Base-by-base conservation (phyloP, 2,113 vertebrate genomes). In the Morphnarchus princeps region DNA sequence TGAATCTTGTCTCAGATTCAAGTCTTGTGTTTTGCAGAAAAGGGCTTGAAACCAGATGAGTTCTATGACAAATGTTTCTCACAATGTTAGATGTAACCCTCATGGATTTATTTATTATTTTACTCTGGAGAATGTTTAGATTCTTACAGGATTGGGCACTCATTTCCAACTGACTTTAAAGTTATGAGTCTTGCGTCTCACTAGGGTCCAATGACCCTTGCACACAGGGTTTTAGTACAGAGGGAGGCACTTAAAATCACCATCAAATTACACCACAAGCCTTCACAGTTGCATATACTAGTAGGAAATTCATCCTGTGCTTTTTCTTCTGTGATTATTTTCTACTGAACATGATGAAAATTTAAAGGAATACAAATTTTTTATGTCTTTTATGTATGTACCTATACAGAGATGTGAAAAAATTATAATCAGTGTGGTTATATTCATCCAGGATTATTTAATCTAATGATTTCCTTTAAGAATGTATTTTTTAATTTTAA, bases 1-100 rank as follows among this genome's bases (percentile, higher is more conserved):
- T 55, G 50, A 87, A 81, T 79, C 69, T 91, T 58, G 32, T 55
- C 81, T 87, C 72, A 89, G 65, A 72, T 71, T 94, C 57, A 89
- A 82, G 77, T 32, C 47, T 73, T 79, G 38, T 49, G 66, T 93
- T 93, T 93, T 85, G 74, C 66, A 93, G 73, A 62, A 95, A 71
- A 88, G 57, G 36, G 26, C 62, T 89, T 93, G 91, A 84, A 94
- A 96, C 67, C 89, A 92, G 79, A 87, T 93, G 82, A 93, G 52
- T 52, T 87, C 87, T 38, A 82, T 50, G 66, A 62, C 57, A 90
- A 94, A 77, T 29, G 25, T 81, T 96, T 74, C 76, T 95, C 47
- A 52, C 58, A 77, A 54, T 57, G 32, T 76, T 65, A 83, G 42
- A 86, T 81, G 59, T 34, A 71, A 70, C 50, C 26, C 45, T 77